Percentiles rank a stretch among this genome's conserved stretches.
Evolutionary conservation across 2,888 invertebrate species (phyloP).

Genomic region (Selenia dentaria): DNA sequence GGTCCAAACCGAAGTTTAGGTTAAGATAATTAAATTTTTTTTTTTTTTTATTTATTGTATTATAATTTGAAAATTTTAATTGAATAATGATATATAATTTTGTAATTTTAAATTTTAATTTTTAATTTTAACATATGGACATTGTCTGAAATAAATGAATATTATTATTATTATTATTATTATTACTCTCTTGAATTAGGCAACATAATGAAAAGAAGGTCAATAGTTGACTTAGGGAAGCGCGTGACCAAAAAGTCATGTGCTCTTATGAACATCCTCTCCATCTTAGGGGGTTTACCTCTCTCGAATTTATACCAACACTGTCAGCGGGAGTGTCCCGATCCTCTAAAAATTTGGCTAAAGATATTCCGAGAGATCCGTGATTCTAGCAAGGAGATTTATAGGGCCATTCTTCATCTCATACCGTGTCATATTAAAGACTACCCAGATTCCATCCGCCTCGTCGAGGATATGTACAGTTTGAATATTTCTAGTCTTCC

Average conservation of each 20-base stretch:
- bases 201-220: not conserved
- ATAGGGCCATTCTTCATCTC: no score
- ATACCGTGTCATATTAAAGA: no score
- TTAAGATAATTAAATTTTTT: no score
- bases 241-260: not conserved
- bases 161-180: no score
- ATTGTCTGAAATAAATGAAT: no score
- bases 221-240: not conserved
- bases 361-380: not conserved
- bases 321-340: constrained; percentile 20
- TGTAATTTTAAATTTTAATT: no score
- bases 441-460: no score
- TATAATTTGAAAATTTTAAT: no score
- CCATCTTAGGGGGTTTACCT: not conserved
- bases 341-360: constrained; percentile 4
- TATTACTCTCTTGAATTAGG: not conserved
- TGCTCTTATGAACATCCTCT: not conserved
- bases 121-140: no score
- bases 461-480: not conserved
- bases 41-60: no score
- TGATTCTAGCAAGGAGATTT: not conserved
- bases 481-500: not conserved
- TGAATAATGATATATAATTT: no score
- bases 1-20: no score
- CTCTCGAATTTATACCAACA: constrained; percentile 3